Base-by-base conservation (phyloP, 2,888 invertebrate species). In the Hirtodrosophila histrioides region DNA sequence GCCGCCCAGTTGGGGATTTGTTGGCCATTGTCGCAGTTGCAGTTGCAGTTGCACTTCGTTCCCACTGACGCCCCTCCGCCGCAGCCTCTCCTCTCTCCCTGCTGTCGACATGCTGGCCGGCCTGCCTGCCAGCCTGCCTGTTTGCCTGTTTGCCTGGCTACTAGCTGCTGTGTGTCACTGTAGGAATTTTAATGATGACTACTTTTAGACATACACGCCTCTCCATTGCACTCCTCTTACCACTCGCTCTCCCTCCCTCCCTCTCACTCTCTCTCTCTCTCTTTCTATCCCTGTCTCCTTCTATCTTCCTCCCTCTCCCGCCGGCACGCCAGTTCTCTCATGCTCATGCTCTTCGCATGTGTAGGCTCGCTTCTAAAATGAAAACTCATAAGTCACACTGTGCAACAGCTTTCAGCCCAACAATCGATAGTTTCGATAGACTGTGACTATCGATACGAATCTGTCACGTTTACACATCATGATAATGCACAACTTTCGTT, bases 181-280 rank as follows among this genome's bases (percentile, higher is more conserved):
- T 56, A 75, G 88, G 88, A 86, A 88, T 88, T 89, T 88, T 88
- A 88, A 88, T 88, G 88, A 88, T 88, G 89, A 88, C 89, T 88
- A 78, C 85, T 88, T 88, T 88, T 86, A 85, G 86, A 73, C 83
- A 83, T 76, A 86, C 82, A 86, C 84, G 78, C 78, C 84, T 78
- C 84, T 83, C 73, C 80, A 76, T 68, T 60, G 76, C 62, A 73
- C 69, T 55, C 40, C 41, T n/a, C 39, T 39, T 6, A n/a, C 10
- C 23, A 17, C 11, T 24, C 17, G 36, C 10, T 35, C 5, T 17
- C n/a, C 8, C 51, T 7, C 37, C 5, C 36, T 8, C 5, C 5
- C 27, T 8, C 6, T n/a, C 5, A 27, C 31, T 29, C 41, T 31
- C 41, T 17, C 7, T 1, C 5, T 33, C 4, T n/a, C 33, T 37